These are phyloP conservation scores for Leptinotarsa lineolata DNA, from an alignment of 1,140 invertebrate species.

Conservation along the genomic window DNA sequence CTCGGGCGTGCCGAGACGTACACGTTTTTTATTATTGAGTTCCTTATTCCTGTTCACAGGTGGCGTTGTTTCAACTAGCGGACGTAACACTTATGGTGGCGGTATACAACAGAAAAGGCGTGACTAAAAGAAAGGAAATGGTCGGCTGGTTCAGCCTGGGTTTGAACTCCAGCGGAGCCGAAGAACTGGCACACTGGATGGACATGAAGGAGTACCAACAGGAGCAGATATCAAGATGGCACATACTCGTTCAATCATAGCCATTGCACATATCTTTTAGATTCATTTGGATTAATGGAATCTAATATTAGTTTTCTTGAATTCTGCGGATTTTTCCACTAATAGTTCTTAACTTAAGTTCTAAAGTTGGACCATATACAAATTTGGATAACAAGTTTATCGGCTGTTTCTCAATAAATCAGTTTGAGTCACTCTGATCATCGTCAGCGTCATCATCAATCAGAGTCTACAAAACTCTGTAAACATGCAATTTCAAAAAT, in stretches of 20 bases:
- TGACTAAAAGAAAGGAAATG: slow-evolving; percentile 94
- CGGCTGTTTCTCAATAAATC: no score
- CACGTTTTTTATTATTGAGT: no score
- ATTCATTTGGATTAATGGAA: not conserved
- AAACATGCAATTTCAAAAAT: no score
- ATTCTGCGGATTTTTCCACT: no score
- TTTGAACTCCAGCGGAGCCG: slow-evolving; percentile 86
- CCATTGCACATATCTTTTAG: slow-evolving; percentile 32
- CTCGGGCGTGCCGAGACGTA: no score
- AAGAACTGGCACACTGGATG: slow-evolving; percentile 92
- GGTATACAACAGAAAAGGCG: slow-evolving; percentile 86
- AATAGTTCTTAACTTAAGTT: no score
- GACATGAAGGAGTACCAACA: slow-evolving; percentile 79
- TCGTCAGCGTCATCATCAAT: no score
- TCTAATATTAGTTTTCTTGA: not conserved
- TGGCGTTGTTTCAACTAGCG: slow-evolving; percentile 92
- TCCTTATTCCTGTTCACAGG: slow-evolving; percentile 59
- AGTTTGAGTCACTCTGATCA: no score
- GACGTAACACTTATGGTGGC: slow-evolving; percentile 94
- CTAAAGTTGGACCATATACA: no score
- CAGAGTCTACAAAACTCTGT: no score
- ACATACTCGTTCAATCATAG: slow-evolving; percentile 66
- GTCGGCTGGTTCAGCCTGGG: slow-evolving; percentile 95
- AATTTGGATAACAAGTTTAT: no score
- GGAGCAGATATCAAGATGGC: slow-evolving; percentile 76